Percentiles rank a stretch among this genome's conserved stretches.
These are phyloP conservation scores for Mastomys natalensis DNA, from an alignment of 2,113 vertebrate species.

Conservation along the genomic window DNA sequence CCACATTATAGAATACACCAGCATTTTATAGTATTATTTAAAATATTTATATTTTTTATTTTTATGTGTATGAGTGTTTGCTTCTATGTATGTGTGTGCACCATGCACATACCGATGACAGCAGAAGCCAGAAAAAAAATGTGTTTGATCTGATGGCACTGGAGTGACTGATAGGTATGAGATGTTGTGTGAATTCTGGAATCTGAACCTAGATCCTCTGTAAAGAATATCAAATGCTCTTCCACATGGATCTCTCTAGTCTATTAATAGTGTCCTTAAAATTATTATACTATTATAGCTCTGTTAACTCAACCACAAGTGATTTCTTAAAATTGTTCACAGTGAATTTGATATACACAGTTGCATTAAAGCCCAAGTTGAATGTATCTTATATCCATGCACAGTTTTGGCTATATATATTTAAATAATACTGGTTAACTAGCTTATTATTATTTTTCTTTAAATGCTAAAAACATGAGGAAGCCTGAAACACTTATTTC, in stretches of 20 bases:
- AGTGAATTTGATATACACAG: not conserved
- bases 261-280: not conserved
- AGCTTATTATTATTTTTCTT: not conserved
- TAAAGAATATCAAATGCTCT: not conserved
- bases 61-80: too few species aligned
- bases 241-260: not conserved
- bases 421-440: not conserved
- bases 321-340: not conserved
- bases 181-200: not conserved
- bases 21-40: not conserved
- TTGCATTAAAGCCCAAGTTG: not conserved
- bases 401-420: not conserved
- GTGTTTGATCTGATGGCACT: not conserved
- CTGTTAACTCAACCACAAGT: not conserved
- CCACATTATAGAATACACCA: not conserved
- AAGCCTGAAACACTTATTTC: not conserved
- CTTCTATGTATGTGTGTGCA: not conserved
- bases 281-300: not conserved
- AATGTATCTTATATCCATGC: not conserved
- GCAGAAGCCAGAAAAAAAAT: not conserved
- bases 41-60: not conserved
- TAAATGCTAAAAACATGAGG: not conserved
- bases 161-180: not conserved
- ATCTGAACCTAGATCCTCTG: not conserved
- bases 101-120: not conserved